Conservation (phyloP, 2,113 vertebrate species). For the Desmodus rotundus region DNA sequence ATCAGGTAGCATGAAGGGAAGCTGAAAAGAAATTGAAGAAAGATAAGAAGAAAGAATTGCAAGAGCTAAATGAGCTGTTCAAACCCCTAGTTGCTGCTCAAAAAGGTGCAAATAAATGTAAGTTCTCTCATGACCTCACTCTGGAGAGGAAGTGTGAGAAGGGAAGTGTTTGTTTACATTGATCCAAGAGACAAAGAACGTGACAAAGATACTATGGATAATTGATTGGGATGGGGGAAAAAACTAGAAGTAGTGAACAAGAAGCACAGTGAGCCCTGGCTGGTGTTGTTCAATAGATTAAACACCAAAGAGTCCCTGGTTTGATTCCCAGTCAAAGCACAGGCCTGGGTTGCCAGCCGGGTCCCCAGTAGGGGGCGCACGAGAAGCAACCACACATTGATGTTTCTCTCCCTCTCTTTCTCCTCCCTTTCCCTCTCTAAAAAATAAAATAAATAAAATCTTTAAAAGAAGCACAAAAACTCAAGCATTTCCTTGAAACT, state of each 20-base stretch:
- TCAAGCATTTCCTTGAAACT: slow-evolving; percentile 92
- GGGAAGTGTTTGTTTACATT: background rate
- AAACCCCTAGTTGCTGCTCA: slow-evolving; percentile 93
- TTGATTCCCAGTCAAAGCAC: too few species aligned
- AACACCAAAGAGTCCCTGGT: too few species aligned
- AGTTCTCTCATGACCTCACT: slow-evolving; percentile 93
- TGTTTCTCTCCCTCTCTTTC: too few species aligned
- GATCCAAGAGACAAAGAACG: slow-evolving; percentile 92
- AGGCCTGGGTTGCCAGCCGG: too few species aligned
- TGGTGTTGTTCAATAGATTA: too few species aligned
- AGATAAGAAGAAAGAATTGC: slow-evolving; percentile 93
- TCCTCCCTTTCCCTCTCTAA: too few species aligned
- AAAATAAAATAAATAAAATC: too few species aligned
- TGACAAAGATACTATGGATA: slow-evolving; percentile 96
- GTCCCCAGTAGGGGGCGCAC: too few species aligned
- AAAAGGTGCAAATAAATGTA: slow-evolving; percentile 94
- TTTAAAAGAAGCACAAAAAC: background rate
- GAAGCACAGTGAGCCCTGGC: background rate
- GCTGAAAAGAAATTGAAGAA: slow-evolving; percentile 89
- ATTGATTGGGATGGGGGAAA: slow-evolving; percentile 94
- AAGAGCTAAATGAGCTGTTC: slow-evolving; percentile 94
- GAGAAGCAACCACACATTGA: too few species aligned
- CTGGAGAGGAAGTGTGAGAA: slow-evolving; percentile 91
- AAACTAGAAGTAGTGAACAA: slow-evolving; percentile 92
- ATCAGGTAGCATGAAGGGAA: slow-evolving; percentile 82